Evolutionary conservation across 53 echinoderm and acorn worm genomes (phyloP).

Genomic region (Antedon mediterranea): DNA sequence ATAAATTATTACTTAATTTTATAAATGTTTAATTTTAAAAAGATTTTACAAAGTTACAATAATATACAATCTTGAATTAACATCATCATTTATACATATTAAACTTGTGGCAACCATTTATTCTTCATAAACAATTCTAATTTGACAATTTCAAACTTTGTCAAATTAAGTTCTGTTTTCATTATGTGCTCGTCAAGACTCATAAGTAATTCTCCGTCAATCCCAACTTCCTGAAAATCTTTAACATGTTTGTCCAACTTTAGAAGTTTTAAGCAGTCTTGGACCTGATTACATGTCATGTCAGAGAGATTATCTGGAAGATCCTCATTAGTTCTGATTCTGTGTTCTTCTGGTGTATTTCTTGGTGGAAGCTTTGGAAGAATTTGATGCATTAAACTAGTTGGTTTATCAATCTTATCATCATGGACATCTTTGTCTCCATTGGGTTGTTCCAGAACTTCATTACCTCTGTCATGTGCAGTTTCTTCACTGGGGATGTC

Average conservation of each 20-base stretch:
- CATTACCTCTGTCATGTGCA: too few relatives aligned
- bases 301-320: background rate
- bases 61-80: too few relatives aligned
- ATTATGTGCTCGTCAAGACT: background rate
- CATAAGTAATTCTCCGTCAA: background rate
- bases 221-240: background rate
- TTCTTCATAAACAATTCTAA: background rate
- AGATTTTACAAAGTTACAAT: too few relatives aligned
- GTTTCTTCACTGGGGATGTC: too few relatives aligned
- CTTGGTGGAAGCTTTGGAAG: too few relatives aligned
- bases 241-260: background rate
- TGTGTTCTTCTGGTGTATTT: background rate
- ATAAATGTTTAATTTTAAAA: too few relatives aligned
- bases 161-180: background rate
- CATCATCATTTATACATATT: too few relatives aligned
- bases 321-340: background rate
- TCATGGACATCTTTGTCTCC: too few relatives aligned
- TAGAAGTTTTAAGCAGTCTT: background rate
- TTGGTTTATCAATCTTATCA: too few relatives aligned
- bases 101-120: background rate
- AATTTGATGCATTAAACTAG: too few relatives aligned
- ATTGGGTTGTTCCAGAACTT: too few relatives aligned
- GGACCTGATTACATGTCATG: background rate
- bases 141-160: background rate
- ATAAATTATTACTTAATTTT: too few relatives aligned